Evolutionary conservation across 2,797 vertebrate species (phyloP), one percentile per base, ranked within the genome.

Genomic region (Platalea minor): DNA sequence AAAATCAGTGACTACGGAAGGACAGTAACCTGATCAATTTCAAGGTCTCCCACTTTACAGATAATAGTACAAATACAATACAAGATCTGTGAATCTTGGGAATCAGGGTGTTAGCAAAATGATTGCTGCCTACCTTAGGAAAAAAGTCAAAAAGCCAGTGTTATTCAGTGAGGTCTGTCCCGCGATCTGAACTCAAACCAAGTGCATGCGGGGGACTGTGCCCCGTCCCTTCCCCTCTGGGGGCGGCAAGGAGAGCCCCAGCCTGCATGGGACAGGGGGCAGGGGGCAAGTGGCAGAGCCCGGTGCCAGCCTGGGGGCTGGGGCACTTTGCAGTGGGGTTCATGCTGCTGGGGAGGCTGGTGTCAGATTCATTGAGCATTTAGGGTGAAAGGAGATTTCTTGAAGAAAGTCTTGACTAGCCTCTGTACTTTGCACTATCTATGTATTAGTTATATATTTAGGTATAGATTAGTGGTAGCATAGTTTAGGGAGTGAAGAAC

Each of bases 161-260:
- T 14, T 88, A 1, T 31, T 65, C 57, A 20, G 2, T 12, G 35
- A 1, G 1, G 5, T 65, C 24, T 51, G 50, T 54, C 23, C 25
- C 4, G 37, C 33, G 2, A 2, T 21, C 20, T 41, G 63, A 75
- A 21, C 18, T 51, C 46, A 57, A 74, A 33, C 16, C 5, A 5
- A 48, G 26, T 14, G 60, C 9, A 3, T 35, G 4, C 2, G 3
- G 11, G 25, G 19, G 11, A 5, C 12, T n/a, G n/a, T 0, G 6
- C 24, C n/a, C 60, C 0, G 0, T 48, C 23, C 11, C 20, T 8
- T 37, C 9, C 15, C 28, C 28, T 26, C 14, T 0, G 2, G 59
- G 43, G 35, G 19, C 0, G 1, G 25, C 33, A 31, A 26, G 45
- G 61, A 54, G 35, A 59, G 23, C 29, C 16, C 16, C 41, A 39